Conservation (phyloP, 2,888 invertebrate genomes). For the Himalopsyche anomala region DNA sequence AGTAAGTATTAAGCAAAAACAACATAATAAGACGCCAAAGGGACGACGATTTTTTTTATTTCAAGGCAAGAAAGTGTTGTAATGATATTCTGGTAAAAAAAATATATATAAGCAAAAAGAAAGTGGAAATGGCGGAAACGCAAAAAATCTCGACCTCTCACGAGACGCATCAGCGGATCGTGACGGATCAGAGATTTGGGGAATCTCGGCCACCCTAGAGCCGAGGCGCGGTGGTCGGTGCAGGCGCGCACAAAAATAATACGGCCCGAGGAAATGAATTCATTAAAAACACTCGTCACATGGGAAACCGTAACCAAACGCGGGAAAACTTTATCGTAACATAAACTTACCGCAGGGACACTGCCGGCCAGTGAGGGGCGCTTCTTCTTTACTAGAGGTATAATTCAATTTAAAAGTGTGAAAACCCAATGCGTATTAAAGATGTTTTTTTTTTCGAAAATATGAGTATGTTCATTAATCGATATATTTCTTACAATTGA, state of each 20-base stretch:
- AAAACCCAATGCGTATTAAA: too few relatives aligned
- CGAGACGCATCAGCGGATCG: neutral
- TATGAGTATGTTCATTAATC: too few relatives aligned
- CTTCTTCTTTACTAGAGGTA: neutral
- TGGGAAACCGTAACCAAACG: constrained; percentile 31
- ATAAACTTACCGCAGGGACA: neutral
- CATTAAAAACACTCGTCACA: constrained; percentile 61
- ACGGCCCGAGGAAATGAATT: constrained; percentile 58
- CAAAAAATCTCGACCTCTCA: neutral
- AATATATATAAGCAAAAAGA: too few relatives aligned
- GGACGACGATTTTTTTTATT: too few relatives aligned
- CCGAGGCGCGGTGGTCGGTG: neutral
- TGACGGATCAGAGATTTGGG: constrained; percentile 21
- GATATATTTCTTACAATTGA: too few relatives aligned
- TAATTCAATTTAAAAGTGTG: too few relatives aligned
- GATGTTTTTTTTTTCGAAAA: too few relatives aligned
- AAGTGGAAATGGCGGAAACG: neutral
- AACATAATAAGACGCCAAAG: too few relatives aligned
- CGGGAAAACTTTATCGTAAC: constrained; percentile 19
- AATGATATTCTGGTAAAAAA: too few relatives aligned
- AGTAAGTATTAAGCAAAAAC: too few relatives aligned
- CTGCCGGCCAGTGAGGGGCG: neutral
- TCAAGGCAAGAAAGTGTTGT: too few relatives aligned
- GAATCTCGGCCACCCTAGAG: constrained; percentile 17
- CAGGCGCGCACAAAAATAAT: constrained; percentile 12